phyloP scores from a whole-genome alignment of 53 echinoderm and acorn worm genomes.

The Paelopatides confundens region DNA sequence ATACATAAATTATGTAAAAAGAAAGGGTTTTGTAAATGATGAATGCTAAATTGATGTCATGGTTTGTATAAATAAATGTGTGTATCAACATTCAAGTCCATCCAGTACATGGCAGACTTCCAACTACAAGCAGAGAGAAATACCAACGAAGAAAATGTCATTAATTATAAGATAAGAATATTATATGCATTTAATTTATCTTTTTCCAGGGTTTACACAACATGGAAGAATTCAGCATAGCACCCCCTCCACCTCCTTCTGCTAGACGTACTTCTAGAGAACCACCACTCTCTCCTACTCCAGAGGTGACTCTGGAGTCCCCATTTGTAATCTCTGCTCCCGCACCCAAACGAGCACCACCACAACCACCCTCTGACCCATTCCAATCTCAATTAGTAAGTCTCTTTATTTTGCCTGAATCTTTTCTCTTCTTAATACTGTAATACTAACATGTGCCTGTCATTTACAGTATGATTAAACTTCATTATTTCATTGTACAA shows the following conservation, averaged over 20 bases:
- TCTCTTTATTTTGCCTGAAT: not conserved
- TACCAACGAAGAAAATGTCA: no score
- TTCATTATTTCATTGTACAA: no score
- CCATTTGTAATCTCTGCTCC: constrained; percentile 18
- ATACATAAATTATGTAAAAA: no score
- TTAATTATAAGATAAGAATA: no score
- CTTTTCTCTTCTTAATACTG: not conserved
- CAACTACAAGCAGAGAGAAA: no score
- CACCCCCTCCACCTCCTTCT: constrained; percentile 62
- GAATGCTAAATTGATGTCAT: no score
- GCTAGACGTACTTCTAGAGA: constrained; percentile 53
- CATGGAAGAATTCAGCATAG: constrained; percentile 51
- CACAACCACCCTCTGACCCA: constrained; percentile 39
- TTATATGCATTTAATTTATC: not conserved
- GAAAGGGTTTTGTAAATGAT: no score
- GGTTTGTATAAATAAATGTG: no score
- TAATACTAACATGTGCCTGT: no score
- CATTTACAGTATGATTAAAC: no score
- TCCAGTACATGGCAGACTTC: no score
- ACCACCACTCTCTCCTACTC: constrained; percentile 51
- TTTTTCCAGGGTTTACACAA: constrained; percentile 21
- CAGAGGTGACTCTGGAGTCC: constrained; percentile 12
- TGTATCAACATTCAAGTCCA: no score
- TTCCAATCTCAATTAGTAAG: constrained; percentile 44
- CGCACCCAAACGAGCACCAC: constrained; percentile 33